phyloP scores from a whole-genome alignment of 2,888 invertebrate genomes.

The Volucella bombylans region DNA sequence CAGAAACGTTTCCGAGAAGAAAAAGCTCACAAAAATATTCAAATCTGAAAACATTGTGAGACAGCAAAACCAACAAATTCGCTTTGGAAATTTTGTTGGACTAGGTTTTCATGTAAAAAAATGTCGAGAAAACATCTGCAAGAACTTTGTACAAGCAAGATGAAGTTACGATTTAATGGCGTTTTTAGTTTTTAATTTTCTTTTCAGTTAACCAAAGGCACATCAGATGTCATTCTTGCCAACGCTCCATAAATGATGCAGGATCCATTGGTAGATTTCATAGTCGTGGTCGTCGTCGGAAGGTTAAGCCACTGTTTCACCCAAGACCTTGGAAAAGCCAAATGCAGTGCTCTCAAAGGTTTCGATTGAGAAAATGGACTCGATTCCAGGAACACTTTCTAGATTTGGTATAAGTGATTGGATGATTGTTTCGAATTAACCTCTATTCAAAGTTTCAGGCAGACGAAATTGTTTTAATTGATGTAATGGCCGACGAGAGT shows the following conservation, averaged over 20 bases:
- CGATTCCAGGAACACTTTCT: background rate
- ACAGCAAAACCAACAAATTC: background rate
- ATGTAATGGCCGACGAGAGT: too few species aligned
- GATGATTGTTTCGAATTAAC: background rate
- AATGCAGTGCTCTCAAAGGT: background rate
- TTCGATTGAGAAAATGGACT: background rate
- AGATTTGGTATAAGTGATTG: background rate
- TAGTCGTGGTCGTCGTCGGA: background rate
- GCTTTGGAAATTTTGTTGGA: background rate
- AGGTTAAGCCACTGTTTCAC: conserved; percentile 16
- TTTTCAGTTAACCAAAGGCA: conserved; percentile 14
- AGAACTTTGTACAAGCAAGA: background rate
- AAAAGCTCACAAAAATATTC: too few species aligned
- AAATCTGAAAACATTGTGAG: too few species aligned
- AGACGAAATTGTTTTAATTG: background rate
- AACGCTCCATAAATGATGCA: background rate
- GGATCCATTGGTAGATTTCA: background rate
- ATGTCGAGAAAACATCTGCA: conserved; percentile 18
- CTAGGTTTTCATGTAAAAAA: background rate
- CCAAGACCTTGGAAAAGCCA: conserved; percentile 7
- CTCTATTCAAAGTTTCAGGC: background rate
- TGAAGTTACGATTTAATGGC: background rate
- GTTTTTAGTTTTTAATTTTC: background rate
- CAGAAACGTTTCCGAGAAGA: too few species aligned
- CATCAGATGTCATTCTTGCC: conserved; percentile 7